These are phyloP conservation scores for Leptestheria dahalacensis DNA, from an alignment of 1,140 invertebrate species.

Conservation along the genomic window DNA sequence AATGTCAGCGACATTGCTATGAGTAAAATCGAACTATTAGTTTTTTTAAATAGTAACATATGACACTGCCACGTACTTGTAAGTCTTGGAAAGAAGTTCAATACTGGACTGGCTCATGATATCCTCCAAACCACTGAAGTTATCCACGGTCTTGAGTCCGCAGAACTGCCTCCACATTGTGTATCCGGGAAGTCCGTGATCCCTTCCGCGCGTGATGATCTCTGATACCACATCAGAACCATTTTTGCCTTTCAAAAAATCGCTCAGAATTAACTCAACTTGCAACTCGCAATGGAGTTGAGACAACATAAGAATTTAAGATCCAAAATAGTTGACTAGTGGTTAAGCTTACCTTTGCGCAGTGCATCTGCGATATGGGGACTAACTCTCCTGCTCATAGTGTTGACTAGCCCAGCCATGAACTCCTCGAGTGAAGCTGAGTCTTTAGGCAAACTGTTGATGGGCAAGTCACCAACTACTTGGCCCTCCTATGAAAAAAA, in stretches of 20 bases:
- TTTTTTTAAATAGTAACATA: no score
- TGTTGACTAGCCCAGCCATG: conserved; percentile 13
- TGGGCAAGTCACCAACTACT: neutral
- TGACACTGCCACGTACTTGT: conserved; percentile 19
- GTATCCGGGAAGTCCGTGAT: conserved; percentile 45
- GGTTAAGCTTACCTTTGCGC: neutral
- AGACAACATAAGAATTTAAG: no score
- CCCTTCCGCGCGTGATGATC: conserved; percentile 47
- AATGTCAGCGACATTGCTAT: conserved; percentile 32
- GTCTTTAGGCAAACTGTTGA: neutral
- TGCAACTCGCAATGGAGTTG: no score
- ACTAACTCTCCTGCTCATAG: conserved; percentile 3
- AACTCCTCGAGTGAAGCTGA: conserved; percentile 6
- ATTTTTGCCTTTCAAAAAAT: no score
- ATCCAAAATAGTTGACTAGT: no score
- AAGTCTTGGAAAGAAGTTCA: conserved; percentile 23
- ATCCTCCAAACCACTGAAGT: conserved; percentile 37
- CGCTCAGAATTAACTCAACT: no score
- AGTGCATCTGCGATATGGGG: conserved; percentile 6
- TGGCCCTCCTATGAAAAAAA: conserved; percentile 16
- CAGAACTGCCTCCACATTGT: conserved; percentile 37
- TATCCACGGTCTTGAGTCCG: conserved; percentile 30
- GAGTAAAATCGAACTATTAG: neutral
- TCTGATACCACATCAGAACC: conserved; percentile 38
- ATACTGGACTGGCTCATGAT: conserved; percentile 25